Evolutionary conservation across 2,888 invertebrate species (phyloP).

Genomic region (Drosophila quasianomalipes): DNA sequence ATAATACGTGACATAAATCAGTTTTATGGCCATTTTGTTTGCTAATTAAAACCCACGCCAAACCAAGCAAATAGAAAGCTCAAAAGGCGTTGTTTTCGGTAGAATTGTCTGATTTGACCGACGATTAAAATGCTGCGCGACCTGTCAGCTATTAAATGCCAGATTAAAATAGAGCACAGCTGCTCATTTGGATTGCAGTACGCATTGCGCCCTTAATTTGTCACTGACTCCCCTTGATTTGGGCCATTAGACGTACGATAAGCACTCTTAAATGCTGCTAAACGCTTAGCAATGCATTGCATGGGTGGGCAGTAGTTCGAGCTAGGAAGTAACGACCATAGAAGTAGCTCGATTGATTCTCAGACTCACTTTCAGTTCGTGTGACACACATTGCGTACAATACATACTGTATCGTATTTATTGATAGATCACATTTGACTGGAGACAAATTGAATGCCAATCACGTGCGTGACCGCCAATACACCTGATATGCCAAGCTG

Average conservation of each 20-base stretch:
- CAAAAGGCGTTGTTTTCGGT: constrained; percentile 52
- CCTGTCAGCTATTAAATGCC: constrained; percentile 21
- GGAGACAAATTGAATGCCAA: constrained; percentile 62
- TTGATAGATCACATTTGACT: constrained; percentile 67
- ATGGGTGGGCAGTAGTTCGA: constrained; percentile 22
- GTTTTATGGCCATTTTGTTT: constrained; percentile 59
- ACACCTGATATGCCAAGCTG: constrained; percentile 62
- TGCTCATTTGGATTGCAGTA: constrained; percentile 46
- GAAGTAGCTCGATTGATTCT: constrained; percentile 34
- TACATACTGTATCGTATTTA: constrained; percentile 32
- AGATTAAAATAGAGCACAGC: constrained; percentile 6
- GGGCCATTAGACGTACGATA: constrained; percentile 40
- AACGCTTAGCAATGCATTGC: constrained; percentile 20
- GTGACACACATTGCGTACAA: constrained; percentile 60
- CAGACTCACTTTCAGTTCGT: constrained; percentile 76
- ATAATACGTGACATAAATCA: constrained; percentile 67
- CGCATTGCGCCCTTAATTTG: constrained; percentile 66
- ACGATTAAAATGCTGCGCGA: constrained; percentile 44
- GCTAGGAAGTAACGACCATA: constrained; percentile 34
- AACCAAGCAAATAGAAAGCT: constrained; percentile 66
- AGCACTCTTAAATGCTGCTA: constrained; percentile 37
- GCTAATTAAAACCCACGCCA: constrained; percentile 67
- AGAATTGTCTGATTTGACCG: constrained; percentile 33
- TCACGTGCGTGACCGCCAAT: constrained; percentile 69
- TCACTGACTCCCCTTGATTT: constrained; percentile 28